Evolutionary conservation across 2,113 vertebrate species (phyloP), one percentile per base, ranked within the genome.

Genomic region (Varanus komodoensis): DNA sequence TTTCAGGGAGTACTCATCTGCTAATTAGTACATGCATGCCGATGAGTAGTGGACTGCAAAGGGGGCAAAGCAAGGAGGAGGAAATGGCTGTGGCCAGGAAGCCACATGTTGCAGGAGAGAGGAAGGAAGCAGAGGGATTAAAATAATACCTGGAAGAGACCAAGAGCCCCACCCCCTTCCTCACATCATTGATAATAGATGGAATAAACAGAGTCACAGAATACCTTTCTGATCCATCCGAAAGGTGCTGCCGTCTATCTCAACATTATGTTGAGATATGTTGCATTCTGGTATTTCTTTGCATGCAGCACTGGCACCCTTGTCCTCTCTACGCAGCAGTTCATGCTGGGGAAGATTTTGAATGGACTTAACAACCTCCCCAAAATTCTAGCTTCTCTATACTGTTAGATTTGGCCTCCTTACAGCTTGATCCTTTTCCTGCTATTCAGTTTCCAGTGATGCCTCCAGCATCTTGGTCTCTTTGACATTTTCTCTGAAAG

Each of bases 401-500:
- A 52, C 15, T 4, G 38, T 68, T 32, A 57, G 69, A 32, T 4
- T 23, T 34, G 19, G 84, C 61, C 23, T 48, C 48, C 29, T 54
- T 64, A 8, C 67, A 44, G 17, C n/a, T 52, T 17, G 38, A 67
- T 79, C 38, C 3, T 12, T 19, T 83, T 44, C 69, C 84, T 25
- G 78, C 52, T 12, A 32, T 44, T 68, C n/a, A 3, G 48, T 44
- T 73, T 29, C 6, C 17, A 90, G 54, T 81, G 64, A 54, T 86
- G 54, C 67, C 0, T 5, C 23, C 8, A 25, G 82, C 71, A 17
- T n/a, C 91, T 84, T 84, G 27, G n/a, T 68, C 67, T 89, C 87
- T 80, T 48, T 86, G 25, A 27, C 9, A 15, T 79, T 94, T 61
- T 9, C 32, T 71, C 69, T 68, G 21, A 48, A 48, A 89, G 90